These are phyloP conservation scores for Seira musarum DNA, from an alignment of 2,888 invertebrate species.

Conservation along the genomic window DNA sequence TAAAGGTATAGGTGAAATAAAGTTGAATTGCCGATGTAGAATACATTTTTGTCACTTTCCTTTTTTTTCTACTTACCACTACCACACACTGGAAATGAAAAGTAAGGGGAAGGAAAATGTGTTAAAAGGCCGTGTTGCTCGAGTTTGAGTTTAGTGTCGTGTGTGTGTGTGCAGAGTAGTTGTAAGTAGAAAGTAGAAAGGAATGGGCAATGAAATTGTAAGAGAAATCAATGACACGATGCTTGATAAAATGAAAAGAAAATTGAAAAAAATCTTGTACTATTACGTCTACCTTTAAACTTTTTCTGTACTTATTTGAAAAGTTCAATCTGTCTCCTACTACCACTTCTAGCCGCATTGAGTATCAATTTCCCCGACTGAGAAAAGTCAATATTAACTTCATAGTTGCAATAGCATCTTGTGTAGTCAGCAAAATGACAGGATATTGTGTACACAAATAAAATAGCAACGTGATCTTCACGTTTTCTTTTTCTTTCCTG, in stretches of 20 bases:
- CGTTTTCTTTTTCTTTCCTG: background rate
- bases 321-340: no score
- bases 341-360: background rate
- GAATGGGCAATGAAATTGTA: background rate
- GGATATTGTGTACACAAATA: slow-evolving; percentile 3
- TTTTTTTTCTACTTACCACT: background rate
- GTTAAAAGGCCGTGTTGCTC: background rate
- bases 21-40: background rate
- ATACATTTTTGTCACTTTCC: background rate
- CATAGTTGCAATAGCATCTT: background rate
- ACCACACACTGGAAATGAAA: background rate
- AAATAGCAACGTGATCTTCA: background rate
- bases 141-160: background rate
- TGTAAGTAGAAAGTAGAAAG: no score
- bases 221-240: slow-evolving; percentile 8
- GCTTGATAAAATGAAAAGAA: slow-evolving; percentile 10
- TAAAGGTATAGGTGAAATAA: background rate
- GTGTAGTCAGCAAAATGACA: background rate
- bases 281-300: background rate
- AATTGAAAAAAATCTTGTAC: background rate
- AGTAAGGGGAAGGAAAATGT: background rate
- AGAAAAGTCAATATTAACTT: slow-evolving; percentile 2
- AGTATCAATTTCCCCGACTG: background rate
- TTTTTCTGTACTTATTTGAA: no score
- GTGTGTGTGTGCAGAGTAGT: no score